Base-by-base conservation (phyloP, 2,888 invertebrate genomes). In the Arge pagana region DNA sequence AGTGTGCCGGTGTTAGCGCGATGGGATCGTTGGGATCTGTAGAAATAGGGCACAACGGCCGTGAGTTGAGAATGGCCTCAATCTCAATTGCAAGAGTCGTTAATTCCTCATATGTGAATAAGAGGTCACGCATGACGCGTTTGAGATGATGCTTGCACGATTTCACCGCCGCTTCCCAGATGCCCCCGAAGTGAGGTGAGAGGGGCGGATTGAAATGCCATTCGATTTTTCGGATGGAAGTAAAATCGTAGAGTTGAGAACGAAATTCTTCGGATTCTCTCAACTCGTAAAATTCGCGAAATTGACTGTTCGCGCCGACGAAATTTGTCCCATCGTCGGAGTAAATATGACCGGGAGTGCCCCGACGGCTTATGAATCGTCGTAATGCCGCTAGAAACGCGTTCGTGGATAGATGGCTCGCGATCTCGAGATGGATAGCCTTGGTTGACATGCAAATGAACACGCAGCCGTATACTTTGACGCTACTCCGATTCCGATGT, bases 251-350 rank as follows among this genome's bases (percentile, higher is more conserved):
- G 4, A 59, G 10, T n/a, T 26, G n/a, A 1, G 45, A 18, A 19
- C 45, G 31, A 21, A 45, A 50, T 2, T 48, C 21, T 7, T 54
- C 50, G 4, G 55, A 40, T 10, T 48, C 41, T 7, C 28, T 37
- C 7, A 39, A 11, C 6, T 26, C 43, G 7, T 50, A 26, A 15
- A 59, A 19, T 30, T 54, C 52, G 23, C 43, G 43, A 3, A 60
- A 13, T 15, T 62, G 48, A 21, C 55, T 58, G 21, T 56, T 58
- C 1, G 57, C 57, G 4, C 55, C 60, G 3, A 53, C 52, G 33
- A 61, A 62, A 33, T 59, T 59, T 1, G 56, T 58, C 0, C 52
- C 55, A 19, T 59, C 58, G 16, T 62, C 56, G 3, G 58, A 57
- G 15, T 55, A 48, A 3, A 61, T 54, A 7, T 37, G 16, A 26